Base-by-base conservation (phyloP, 2,113 vertebrate genomes). In the Notarius lentiginosus region DNA sequence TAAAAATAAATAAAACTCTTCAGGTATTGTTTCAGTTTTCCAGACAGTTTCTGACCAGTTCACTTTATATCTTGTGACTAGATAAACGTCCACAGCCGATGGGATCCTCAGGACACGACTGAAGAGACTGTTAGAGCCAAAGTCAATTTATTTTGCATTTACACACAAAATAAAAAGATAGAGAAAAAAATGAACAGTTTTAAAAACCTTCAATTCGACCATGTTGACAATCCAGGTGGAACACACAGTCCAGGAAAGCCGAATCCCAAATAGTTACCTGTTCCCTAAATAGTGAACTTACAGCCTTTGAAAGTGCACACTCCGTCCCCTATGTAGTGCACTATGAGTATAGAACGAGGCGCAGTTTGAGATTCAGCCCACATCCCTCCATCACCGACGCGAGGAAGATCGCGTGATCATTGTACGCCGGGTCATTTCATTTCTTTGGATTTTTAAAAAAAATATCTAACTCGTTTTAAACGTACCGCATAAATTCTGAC, bases 281-380 rank as follows among this genome's bases (percentile, higher is more conserved):
- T 30, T 56, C 53, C 76, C 76, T 79, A 18, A 18, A 18, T 1
- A 58, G 53, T 79, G 76, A 58, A 6, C 8, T 4, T 12, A 56
- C 7, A 58, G 15, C 53, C 41, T 30, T 15, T 18, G 15, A 4
- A 30, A 15, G 1, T 27, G 12, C 51, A 9, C 76, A 56, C 14
- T 27, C 12, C 24, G 24, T 2, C 14, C 12, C n/a, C 47, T 6
- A 1, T 24, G 22, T 53, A 76, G 73, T 76, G 73, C 73, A 51
- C 73, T 73, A 0, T 0, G 10, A 0, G 11, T 4, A n/a, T 0
- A 5, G 41, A 49, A 5, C 2, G 5, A 51, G n/a, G 22, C 0
- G 20, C 73, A 51, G 73, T n/a, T 76, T 51, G 73, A 76, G 20
- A 76, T 7, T 12, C 73, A 76, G 47, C 47, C 73, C 41, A 24